Evolutionary conservation across 1,140 invertebrate species (phyloP).

Genomic region (Tetraneura akinire): DNA sequence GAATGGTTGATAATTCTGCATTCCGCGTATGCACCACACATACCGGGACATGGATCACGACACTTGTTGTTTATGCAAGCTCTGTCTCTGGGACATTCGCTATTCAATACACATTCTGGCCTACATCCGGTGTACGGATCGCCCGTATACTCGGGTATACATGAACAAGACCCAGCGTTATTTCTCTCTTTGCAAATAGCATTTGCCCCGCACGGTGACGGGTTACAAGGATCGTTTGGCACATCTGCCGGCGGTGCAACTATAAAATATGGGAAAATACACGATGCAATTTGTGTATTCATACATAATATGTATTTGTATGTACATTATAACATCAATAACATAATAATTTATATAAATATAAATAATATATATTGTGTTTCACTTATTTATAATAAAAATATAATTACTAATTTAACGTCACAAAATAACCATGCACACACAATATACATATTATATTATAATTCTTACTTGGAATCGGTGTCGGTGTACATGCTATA

Average conservation of each 20-base stretch:
- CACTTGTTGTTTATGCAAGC: conserved; percentile 74
- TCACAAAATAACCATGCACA: too few relatives aligned
- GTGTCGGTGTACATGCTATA: conserved; percentile 66
- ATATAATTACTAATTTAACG: too few relatives aligned
- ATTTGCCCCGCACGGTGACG: conserved; percentile 77
- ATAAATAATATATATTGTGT: too few relatives aligned
- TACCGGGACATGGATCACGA: conserved; percentile 70
- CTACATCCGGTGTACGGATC: conserved; percentile 72
- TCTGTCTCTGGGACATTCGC: conserved; percentile 71
- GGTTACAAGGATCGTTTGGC: conserved; percentile 67
- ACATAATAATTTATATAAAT: too few relatives aligned
- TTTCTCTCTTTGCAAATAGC: conserved; percentile 71
- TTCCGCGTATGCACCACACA: conserved; percentile 71
- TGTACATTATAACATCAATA: neutral
- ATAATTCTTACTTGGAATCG: conserved; percentile 47
- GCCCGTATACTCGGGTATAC: conserved; percentile 77
- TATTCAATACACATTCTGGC: conserved; percentile 70
- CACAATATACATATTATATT: neutral
- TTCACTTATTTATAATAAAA: too few relatives aligned
- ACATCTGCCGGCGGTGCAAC: conserved; percentile 42
- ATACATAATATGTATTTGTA: neutral
- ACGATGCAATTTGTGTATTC: conserved; percentile 18
- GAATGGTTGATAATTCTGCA: conserved; percentile 76
- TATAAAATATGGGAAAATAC: conserved; percentile 32
- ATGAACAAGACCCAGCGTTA: conserved; percentile 72